Percentiles rank a stretch among this genome's conserved stretches.
Evolutionary conservation across 2,113 vertebrate species (phyloP).

Genomic region (Chascanopsetta lugubris): DNA sequence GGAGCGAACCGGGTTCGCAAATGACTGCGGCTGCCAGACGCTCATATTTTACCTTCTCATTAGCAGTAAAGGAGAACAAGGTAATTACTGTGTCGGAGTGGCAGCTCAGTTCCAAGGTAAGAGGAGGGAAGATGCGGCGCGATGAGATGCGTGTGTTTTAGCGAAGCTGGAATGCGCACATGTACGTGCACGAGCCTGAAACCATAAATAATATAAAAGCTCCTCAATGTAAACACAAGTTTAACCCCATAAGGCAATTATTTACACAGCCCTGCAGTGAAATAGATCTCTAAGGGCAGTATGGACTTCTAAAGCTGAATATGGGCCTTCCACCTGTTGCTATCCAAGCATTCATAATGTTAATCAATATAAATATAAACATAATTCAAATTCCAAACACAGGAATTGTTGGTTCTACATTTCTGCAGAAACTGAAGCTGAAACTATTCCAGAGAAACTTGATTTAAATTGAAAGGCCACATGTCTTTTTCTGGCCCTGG

Average conservation of each 20-base stretch:
- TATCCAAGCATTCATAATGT: no score
- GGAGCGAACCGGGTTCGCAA: slow-evolving; percentile 59
- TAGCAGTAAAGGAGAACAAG: slow-evolving; percentile 76
- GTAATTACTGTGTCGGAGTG: slow-evolving; percentile 77
- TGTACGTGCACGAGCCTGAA: background rate
- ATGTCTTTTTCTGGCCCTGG: background rate
- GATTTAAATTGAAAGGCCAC: background rate
- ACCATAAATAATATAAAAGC: slow-evolving; percentile 49
- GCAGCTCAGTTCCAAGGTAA: slow-evolving; percentile 58
- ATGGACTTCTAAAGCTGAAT: no score
- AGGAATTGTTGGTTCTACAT: background rate
- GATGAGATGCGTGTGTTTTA: slow-evolving; percentile 52
- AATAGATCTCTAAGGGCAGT: no score
- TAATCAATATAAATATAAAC: no score
- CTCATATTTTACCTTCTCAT: slow-evolving; percentile 80
- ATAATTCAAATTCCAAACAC: background rate
- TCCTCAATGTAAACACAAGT: slow-evolving; percentile 40
- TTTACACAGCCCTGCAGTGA: background rate
- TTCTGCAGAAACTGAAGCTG: background rate
- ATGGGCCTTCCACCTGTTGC: no score
- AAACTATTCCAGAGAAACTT: no score
- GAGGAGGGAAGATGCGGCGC: slow-evolving; percentile 43
- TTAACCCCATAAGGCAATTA: slow-evolving; percentile 6
- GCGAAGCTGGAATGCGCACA: slow-evolving; percentile 2
- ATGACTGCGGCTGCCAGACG: slow-evolving; percentile 69